Evolutionary conservation across 1,140 invertebrate species (phyloP), one percentile per base, ranked within the genome.

Genomic region (Drosophila santomea): DNA sequence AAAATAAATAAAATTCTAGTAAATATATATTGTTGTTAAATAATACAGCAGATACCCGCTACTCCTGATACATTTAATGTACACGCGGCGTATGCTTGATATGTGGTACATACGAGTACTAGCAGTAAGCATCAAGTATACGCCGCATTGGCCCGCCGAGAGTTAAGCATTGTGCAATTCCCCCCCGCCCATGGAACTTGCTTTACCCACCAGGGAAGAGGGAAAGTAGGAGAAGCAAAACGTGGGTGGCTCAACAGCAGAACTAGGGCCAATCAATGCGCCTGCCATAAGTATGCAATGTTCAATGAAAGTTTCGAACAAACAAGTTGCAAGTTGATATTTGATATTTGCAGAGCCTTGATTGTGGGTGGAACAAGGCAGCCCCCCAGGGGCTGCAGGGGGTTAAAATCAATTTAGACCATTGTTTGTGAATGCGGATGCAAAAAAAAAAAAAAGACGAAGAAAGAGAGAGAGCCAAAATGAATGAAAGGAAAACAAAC

Each of bases 291-390:
- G 57, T 62, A 74, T 64, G 59, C 56, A 72, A 82, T 79, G 77
- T 77, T 72, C 74, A 63, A 59, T 62, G 79, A 71, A 81, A 81
- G 80, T 81, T 82, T 82, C 62, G 59, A 64, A 59, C 79, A 82
- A 82, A 82, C 79, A 82, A 69, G 68, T 45, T 63, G 67, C 79
- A 78, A 82, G 79, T 78, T 81, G 79, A 82, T 82, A 74, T 82
- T 78, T 81, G 79, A 82, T 82, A 74, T 82, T 82, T 82, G 80
- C 74, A 74, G 55, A 82, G 69, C 74, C 74, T 81, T 81, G 78
- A 80, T 79, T 74, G 68, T 48, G 62, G 67, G 57, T 36, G 50
- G 44, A 55, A 68, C 47, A 47, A 55, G 20, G 20, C 20, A 20
- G 52, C 76, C 43, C 7, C 11, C 51, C 35, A 7, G 20, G 28